Conservation (phyloP, 1,140 invertebrate species). For the Lycorma delicatula region DNA sequence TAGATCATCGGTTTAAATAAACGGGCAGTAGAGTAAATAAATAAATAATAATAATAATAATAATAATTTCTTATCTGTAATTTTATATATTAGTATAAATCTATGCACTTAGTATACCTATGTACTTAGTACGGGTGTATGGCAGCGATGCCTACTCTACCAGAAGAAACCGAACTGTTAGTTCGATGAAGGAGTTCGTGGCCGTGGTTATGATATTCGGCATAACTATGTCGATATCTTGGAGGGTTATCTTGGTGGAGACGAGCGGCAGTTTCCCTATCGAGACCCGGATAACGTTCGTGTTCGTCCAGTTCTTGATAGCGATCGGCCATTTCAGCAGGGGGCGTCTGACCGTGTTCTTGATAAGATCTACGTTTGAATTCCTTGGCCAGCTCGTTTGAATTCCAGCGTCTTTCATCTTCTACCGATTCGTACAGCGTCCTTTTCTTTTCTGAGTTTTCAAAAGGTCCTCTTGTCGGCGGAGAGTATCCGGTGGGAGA, state of each 20-base stretch:
- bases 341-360: slow-evolving; percentile 24
- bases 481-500: slow-evolving; percentile 9
- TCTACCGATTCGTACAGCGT: slow-evolving; percentile 39
- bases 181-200: slow-evolving; percentile 28
- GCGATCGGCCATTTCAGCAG: neutral
- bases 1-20: no score
- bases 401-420: slow-evolving; percentile 38
- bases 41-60: no score
- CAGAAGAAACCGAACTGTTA: slow-evolving; percentile 26
- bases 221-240: slow-evolving; percentile 46
- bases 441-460: slow-evolving; percentile 28
- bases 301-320: slow-evolving; percentile 47
- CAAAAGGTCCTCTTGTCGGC: neutral
- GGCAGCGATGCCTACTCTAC: slow-evolving; percentile 42
- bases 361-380: slow-evolving; percentile 39
- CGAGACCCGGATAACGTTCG: slow-evolving; percentile 45
- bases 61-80: no score
- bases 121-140: slow-evolving; percentile 45
- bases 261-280: slow-evolving; percentile 42
- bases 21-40: no score
- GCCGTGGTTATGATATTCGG: slow-evolving; percentile 34
- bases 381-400: slow-evolving; percentile 40
- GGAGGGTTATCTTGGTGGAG: slow-evolving; percentile 14
- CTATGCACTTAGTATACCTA: no score
- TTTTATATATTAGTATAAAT: no score